Conservation (phyloP, 2,888 invertebrate genomes). For the Monoplex corrugatus region DNA sequence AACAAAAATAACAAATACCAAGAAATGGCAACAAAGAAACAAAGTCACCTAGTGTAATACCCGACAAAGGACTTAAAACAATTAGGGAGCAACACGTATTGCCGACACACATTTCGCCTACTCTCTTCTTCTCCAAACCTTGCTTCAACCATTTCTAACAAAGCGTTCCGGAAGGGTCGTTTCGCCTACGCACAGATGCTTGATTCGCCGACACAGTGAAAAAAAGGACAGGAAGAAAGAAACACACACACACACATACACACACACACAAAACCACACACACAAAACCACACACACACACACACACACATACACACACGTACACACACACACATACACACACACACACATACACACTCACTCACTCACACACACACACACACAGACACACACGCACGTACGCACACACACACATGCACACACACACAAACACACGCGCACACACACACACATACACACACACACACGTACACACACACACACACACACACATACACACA, state of each 20-base stretch:
- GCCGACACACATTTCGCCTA: not conserved
- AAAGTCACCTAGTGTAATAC: too few relatives aligned
- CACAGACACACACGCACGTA: not conserved
- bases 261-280: not conserved
- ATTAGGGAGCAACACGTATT: not conserved
- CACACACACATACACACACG: constrained; percentile 22
- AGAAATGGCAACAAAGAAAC: too few relatives aligned
- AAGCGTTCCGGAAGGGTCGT: too few relatives aligned
- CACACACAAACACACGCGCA: not conserved
- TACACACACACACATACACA: constrained; percentile 8
- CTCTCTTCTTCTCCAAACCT: too few relatives aligned
- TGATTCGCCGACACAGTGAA: not conserved
- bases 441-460: constrained; percentile 17
- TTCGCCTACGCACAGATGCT: too few relatives aligned
- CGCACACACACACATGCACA: not conserved
- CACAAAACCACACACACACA: not conserved
- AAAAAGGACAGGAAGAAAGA: not conserved
- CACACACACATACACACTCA: constrained; percentile 4
- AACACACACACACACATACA: constrained; percentile 14
- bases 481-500: not conserved
- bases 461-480: constrained; percentile 19
- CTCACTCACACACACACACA: constrained; percentile 9
- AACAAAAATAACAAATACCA: too few relatives aligned
- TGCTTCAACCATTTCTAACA: too few relatives aligned
- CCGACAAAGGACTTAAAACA: too few relatives aligned